These are phyloP conservation scores for Pantherophis vulpinus DNA, from an alignment of 2,797 vertebrate genomes.

Conservation along the genomic window DNA sequence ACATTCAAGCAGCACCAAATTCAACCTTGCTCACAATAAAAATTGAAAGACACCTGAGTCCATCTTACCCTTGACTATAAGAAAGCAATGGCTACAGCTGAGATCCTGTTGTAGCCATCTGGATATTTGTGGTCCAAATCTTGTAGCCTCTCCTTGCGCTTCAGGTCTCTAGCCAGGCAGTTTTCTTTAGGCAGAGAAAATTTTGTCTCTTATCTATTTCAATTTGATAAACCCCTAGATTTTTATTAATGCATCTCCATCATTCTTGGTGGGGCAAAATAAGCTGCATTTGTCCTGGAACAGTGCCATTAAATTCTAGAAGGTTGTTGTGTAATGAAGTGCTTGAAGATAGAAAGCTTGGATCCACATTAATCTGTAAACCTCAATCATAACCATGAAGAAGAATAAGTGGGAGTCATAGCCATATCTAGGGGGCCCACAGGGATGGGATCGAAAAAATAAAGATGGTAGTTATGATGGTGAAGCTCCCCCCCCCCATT, in stretches of 20 bases:
- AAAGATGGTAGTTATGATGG: background rate
- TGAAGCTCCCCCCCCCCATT: background rate
- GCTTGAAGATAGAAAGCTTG: background rate
- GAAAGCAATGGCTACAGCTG: background rate
- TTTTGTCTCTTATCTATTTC: background rate
- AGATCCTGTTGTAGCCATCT: background rate
- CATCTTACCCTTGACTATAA: background rate
- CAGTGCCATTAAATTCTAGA: background rate
- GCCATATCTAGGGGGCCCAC: background rate
- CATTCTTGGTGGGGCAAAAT: background rate
- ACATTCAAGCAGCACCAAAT: background rate
- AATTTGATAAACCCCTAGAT: background rate
- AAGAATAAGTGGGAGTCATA: background rate
- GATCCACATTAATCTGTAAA: background rate
- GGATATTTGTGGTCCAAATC: background rate
- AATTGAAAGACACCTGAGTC: background rate
- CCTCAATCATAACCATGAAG: background rate
- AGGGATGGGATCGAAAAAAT: background rate
- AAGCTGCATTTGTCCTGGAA: background rate
- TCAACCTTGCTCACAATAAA: background rate
- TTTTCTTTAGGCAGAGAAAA: background rate
- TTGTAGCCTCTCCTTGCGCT: background rate
- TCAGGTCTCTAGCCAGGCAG: background rate
- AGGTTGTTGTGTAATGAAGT: background rate
- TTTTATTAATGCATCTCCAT: background rate